Evolutionary conservation across 1,140 invertebrate species (phyloP).

Genomic region (Cotesia chilonis): DNA sequence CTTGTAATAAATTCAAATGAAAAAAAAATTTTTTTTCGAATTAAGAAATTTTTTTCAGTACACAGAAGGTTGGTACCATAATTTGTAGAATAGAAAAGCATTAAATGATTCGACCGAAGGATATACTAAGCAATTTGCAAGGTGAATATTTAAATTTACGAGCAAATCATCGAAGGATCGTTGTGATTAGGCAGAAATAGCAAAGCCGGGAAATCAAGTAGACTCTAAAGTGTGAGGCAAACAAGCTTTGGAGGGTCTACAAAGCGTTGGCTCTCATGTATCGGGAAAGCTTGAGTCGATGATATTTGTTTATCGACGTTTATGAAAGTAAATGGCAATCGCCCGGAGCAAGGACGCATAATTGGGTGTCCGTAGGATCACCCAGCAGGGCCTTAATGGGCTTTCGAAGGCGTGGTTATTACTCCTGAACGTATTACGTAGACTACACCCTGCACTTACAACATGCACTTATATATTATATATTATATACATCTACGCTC

Average conservation of each 20-base stretch:
- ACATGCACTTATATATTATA: neutral
- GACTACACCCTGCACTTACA: constrained; percentile 4
- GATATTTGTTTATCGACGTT: constrained; percentile 35
- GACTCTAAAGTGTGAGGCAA: too few species aligned
- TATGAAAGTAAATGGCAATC: constrained; percentile 32
- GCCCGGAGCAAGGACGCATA: constrained; percentile 21
- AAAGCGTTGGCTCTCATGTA: neutral
- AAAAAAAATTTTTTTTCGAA: too few species aligned
- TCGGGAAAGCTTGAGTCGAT: neutral
- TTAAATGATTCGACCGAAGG: too few species aligned
- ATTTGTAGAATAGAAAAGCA: too few species aligned
- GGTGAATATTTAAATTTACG: too few species aligned
- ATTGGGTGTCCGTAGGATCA: constrained; percentile 34
- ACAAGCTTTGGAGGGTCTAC: neutral
- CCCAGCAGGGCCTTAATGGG: constrained; percentile 30
- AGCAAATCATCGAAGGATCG: too few species aligned
- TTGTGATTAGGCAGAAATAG: too few species aligned
- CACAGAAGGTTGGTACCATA: too few species aligned
- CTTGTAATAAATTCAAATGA: too few species aligned
- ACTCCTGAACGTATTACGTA: constrained; percentile 5
- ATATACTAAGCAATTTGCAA: too few species aligned
- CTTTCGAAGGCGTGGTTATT: constrained; percentile 35
- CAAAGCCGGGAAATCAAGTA: too few species aligned
- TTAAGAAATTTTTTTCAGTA: too few species aligned
- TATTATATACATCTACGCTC: neutral